A percentile compares a stretch with the other conserved stretches of the same genome.
Evolutionary conservation across 2,113 vertebrate genomes (phyloP).

Genomic region (Saguinus midas): DNA sequence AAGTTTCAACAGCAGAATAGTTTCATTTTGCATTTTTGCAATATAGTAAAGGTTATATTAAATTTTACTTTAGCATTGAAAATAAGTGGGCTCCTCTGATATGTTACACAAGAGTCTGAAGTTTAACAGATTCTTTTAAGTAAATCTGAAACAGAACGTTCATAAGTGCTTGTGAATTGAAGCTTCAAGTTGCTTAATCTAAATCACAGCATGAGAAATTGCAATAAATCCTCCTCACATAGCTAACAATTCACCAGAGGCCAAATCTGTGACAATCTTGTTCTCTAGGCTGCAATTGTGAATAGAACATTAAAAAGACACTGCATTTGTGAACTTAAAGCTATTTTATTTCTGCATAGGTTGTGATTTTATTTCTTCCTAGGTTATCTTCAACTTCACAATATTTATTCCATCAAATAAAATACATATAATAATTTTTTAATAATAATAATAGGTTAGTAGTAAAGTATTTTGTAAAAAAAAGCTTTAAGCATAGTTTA

Average conservation of each 20-base stretch:
- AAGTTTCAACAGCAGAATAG: background rate
- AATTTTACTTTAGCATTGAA: conserved; percentile 41
- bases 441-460: background rate
- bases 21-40: background rate
- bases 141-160: conserved; percentile 61
- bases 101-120: background rate
- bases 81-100: conserved; percentile 50
- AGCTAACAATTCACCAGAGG: conserved; percentile 47
- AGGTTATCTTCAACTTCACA: background rate
- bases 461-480: background rate
- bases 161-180: conserved; percentile 62
- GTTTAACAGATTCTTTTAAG: conserved; percentile 49
- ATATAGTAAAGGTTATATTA: background rate
- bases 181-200: conserved; percentile 66
- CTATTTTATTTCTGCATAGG: conserved; percentile 1
- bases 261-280: conserved; percentile 48
- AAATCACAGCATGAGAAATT: conserved; percentile 67
- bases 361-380: background rate
- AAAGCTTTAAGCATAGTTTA: background rate
- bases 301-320: background rate
- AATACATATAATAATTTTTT: background rate
- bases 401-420: background rate
- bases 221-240: conserved; percentile 54
- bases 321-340: conserved; percentile 1
- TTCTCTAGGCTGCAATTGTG: conserved; percentile 38